These are phyloP conservation scores for Aldabrachelys gigantea DNA, from an alignment of 2,113 vertebrate species.

Conservation along the genomic window DNA sequence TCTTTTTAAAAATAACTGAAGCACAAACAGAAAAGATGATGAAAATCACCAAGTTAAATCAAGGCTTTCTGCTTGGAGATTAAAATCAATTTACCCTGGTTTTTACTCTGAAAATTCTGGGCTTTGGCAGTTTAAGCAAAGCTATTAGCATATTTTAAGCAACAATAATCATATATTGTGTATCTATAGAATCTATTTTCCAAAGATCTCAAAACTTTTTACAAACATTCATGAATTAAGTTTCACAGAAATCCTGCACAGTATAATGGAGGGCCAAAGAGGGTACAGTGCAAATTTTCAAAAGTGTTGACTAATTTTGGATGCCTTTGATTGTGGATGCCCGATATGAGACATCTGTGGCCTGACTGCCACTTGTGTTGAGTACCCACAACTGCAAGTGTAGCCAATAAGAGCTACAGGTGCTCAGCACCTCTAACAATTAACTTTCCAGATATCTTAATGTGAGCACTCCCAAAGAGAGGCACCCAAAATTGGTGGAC, in stretches of 20 bases:
- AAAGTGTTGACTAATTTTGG: background rate
- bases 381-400: background rate
- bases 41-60: too few species aligned
- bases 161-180: background rate
- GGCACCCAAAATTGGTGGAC: background rate
- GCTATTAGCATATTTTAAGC: background rate
- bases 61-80: too few species aligned
- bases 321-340: background rate
- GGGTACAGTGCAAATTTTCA: background rate
- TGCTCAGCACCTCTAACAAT: background rate
- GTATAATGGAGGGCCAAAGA: background rate
- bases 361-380: background rate
- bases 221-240: background rate
- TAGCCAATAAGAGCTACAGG: background rate
- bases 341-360: background rate
- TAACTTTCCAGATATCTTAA: background rate
- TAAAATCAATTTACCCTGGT: too few species aligned
- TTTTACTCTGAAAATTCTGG: background rate
- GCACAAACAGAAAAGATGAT: too few species aligned
- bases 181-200: background rate
- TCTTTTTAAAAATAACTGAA: too few species aligned
- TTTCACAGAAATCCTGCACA: accelerated
- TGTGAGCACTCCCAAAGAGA: background rate
- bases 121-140: background rate
- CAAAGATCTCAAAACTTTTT: background rate